Evolutionary conservation across 2,888 invertebrate genomes (phyloP), one percentile per base, ranked within the genome.

Genomic region (Chrysopilus asiliformis): DNA sequence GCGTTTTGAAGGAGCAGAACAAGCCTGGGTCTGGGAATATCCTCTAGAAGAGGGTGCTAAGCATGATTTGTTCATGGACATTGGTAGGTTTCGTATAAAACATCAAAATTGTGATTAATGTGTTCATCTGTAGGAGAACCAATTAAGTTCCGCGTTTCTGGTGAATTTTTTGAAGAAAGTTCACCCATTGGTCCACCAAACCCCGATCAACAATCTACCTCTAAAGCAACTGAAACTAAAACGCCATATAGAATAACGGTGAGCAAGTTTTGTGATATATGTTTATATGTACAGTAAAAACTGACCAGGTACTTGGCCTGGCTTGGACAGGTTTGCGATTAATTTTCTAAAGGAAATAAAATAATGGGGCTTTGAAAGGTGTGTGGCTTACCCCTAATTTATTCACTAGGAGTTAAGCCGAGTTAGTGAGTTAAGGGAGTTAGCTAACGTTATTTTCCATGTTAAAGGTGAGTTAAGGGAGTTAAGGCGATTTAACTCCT

Each of bases 11-110:
- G 85, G 87, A 60, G 78, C 79, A 28, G 89, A 83, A 62, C 89
- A 93, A 65, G 81, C 84, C 1, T 95, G 94, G 94, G 81, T 93
- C 1, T 95, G 95, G 95, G 87, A 93, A 55, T 95, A 94, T 58
- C 83, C 85, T 17, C 74, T 79, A 36, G 81, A 75, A 6, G 83
- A 82, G 56, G 85, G 82, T 47, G 76, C 72, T 38, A 75, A 74
- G 53, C 93, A 93, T 66, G 87, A 93, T 57, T 70, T 95, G 22
- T 90, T 82, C 55, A 91, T 95, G 90, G 94, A 95, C 59, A 76
- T 82, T 49, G 86, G 81, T 70, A 60, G 60, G 59, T 60, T 32
- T 32, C n/a, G 7, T 30, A 7, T 22, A 22, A 8, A 22, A 10
- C 7, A 10, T 22, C 7, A 22, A 32, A 32, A 5, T 6, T n/a